Evolutionary conservation across 1,140 invertebrate species (phyloP), one percentile per base, ranked within the genome.

Genomic region (Scaptomyza hsui): DNA sequence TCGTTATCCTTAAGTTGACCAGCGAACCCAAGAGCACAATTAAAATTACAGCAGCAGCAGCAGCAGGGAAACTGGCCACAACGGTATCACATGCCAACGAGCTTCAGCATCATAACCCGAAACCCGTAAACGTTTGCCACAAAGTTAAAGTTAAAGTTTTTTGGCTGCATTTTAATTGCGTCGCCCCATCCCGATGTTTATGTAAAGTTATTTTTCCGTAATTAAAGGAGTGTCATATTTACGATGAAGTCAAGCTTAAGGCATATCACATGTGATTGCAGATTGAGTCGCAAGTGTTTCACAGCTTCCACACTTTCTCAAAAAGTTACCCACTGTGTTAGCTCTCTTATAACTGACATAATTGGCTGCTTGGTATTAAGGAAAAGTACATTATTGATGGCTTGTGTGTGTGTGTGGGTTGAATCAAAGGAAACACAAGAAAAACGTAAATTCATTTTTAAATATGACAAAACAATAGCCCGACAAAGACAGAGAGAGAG

Each of bases 381-480:
- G 61, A 49, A 67, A 78, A 81, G 82, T 88, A 85, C 88, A 88
- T 86, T 86, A 86, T 86, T 88, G 78, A 82, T 88, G 56, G 81
- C 81, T 85, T 79, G 68, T 44, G 26, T 29, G n/a, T 57, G 73
- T 18, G 35, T 29, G 9, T 29, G 41, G 15, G 4, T 15, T 1
- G 37, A 1, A n/a, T 21, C 9, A n/a, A 10, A 9, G 26, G 39
- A 21, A 75, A 70, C 52, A 48, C 47, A 44, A 64, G 52, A 73
- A 74, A 59, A 61, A 53, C 53, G 74, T 70, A 85, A 86, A 85
- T 85, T 80, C 80, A 75, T 86, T 81, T 85, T 85, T 86, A 86
- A 85, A 86, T 86, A 85, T 86, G 81, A 86, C 79, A 83, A 76
- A 86, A 86, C 85, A 85, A 86, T 80, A 57, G 59, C 69, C 48